A percentile compares a stretch with the other conserved stretches of the same genome.
Conservation (phyloP, 2,797 vertebrate species). For the Alectoris magna region DNA sequence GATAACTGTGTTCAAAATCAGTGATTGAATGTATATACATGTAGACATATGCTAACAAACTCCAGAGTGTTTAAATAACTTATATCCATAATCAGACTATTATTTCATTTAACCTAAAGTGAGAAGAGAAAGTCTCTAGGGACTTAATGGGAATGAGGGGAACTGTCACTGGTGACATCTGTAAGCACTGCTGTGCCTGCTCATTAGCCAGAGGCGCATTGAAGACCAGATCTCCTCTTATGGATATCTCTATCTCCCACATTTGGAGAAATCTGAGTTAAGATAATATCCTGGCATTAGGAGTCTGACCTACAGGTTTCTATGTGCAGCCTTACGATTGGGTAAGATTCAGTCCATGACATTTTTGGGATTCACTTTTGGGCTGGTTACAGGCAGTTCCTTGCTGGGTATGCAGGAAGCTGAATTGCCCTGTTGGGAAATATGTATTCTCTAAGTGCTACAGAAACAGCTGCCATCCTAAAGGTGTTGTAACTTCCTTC, state of each 20-base stretch:
- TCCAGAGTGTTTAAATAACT: not conserved
- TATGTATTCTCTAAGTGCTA: not conserved
- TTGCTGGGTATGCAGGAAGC: not conserved
- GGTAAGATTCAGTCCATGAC: accelerated
- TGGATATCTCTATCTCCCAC: not conserved
- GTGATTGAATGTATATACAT: not conserved
- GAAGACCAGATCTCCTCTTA: not conserved
- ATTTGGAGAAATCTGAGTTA: not conserved
- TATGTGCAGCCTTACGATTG: not conserved
- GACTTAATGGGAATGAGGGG: not conserved
- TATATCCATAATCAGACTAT: not conserved
- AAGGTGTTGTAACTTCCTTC: not conserved
- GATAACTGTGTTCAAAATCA: not conserved
- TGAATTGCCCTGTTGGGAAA: not conserved
- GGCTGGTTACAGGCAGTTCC: not conserved
- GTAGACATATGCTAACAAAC: not conserved
- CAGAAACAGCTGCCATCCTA: not conserved
- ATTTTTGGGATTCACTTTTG: not conserved
- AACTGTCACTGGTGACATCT: not conserved
- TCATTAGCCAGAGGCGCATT: not conserved
- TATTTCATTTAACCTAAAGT: not conserved
- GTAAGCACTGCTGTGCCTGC: not conserved
- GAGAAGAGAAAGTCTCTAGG: not conserved
- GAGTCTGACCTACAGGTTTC: not conserved
- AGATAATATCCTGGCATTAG: not conserved